A percentile compares a stretch with the other conserved stretches of the same genome.
Conservation (phyloP, 92 coral and sea anemone species). For the Epizoanthus fatuus region DNA sequence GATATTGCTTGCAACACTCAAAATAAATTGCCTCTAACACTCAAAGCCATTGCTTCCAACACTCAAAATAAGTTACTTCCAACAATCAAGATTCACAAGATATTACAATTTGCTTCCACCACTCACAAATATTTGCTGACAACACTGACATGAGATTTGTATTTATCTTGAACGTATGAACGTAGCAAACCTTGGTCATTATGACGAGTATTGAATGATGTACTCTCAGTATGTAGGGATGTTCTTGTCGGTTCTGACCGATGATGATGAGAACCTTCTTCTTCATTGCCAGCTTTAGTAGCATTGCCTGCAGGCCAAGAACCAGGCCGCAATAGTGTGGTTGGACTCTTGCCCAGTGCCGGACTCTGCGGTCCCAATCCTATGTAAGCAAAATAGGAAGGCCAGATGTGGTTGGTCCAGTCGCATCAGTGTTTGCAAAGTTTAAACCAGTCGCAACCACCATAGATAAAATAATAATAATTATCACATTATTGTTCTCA, state of each 20-base stretch:
- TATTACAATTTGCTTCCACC: too few relatives aligned
- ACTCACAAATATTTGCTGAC: too few relatives aligned
- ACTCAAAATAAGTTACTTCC: too few relatives aligned
- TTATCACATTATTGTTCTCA: slow-evolving; percentile 12
- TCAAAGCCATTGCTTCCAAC: too few relatives aligned
- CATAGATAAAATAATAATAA: neutral
- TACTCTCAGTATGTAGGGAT: neutral
- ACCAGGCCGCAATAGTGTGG: slow-evolving; percentile 69
- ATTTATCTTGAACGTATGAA: too few relatives aligned
- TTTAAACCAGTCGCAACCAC: too few relatives aligned
- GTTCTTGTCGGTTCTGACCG: slow-evolving; percentile 72
- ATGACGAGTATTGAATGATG: neutral
- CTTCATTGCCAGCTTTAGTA: slow-evolving; percentile 60
- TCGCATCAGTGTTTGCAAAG: too few relatives aligned
- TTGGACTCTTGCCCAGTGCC: slow-evolving; percentile 68
- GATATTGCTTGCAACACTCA: too few relatives aligned
- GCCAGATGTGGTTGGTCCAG: too few relatives aligned
- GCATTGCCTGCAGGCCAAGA: slow-evolving; percentile 85
- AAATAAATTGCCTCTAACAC: too few relatives aligned
- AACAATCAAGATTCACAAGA: too few relatives aligned
- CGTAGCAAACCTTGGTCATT: slow-evolving; percentile 4
- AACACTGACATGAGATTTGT: too few relatives aligned
- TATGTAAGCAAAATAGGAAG: neutral
- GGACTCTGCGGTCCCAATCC: slow-evolving; percentile 88
- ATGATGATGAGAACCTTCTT: slow-evolving; percentile 37